Percentiles rank a stretch among this genome's conserved stretches.
Conservation (phyloP, 2,113 vertebrate genomes). For the Mugil cephalus region DNA sequence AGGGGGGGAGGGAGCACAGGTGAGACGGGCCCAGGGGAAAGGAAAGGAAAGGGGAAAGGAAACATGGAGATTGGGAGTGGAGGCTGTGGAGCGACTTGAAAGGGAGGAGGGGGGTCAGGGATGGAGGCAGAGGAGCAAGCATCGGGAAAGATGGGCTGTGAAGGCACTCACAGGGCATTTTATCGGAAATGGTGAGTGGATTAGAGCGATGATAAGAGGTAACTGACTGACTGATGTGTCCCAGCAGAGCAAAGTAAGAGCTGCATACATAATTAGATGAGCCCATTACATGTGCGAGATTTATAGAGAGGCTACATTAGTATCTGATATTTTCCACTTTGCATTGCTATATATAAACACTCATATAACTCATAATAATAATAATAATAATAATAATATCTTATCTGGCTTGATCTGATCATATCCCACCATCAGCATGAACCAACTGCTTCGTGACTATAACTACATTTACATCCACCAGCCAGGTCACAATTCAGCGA, state of each 20-base stretch:
- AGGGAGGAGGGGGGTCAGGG: not conserved
- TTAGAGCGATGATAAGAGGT: constrained; percentile 34
- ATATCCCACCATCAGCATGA: constrained; percentile 3
- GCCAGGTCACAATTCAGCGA: constrained; percentile 3
- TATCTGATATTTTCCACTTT: not conserved
- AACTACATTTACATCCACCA: no score
- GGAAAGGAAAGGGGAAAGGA: constrained; percentile 9
- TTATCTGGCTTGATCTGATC: not conserved
- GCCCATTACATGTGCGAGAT: constrained; percentile 16
- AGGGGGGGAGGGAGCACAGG: constrained; percentile 66
- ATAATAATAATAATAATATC: not conserved
- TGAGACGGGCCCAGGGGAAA: constrained; percentile 67
- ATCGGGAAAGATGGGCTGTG: constrained; percentile 6
- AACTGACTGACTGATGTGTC: constrained; percentile 25
- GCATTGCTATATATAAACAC: not conserved
- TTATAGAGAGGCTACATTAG: not conserved
- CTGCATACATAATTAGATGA: constrained; percentile 36
- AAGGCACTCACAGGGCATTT: constrained; percentile 29
- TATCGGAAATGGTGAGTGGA: constrained; percentile 35
- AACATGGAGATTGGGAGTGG: constrained; percentile 9
- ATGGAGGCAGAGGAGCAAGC: constrained; percentile 36
- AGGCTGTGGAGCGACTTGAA: not conserved
- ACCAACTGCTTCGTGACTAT: constrained; percentile 40
- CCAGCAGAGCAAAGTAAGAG: constrained; percentile 41
- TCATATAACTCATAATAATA: not conserved